Evolutionary conservation across 2,888 invertebrate species (phyloP), one percentile per base, ranked within the genome.

Genomic region (Pseudococcus viburni): DNA sequence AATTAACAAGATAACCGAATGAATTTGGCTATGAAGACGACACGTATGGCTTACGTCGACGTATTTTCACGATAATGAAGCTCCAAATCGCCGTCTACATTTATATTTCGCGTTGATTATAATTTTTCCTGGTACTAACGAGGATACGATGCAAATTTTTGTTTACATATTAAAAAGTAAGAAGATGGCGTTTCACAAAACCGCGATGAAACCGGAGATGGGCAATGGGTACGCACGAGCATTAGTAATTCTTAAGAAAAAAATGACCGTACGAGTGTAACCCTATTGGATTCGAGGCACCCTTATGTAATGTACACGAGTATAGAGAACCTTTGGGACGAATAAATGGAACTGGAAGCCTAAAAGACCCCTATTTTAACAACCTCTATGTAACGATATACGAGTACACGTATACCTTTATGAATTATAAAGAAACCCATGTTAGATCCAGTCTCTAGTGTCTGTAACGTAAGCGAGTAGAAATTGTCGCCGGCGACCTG

Each of bases 161-260:
- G 55, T 55, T 55, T 55, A 55, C 55, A 42, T 42, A 42, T 42
- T 42, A 55, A 55, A 51, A 0, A 55, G 6, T 33, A 15, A 1
- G 51, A 51, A 51, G 51, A 15, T 51, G 51, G 51, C 51, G 15
- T 51, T 26, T 26, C 3, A 68, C 4, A 8, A 68, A 26, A 68
- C 68, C 26, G 22, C n/a, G 64, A 64, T 42, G 42, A 64, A 64
- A 64, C 64, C 19, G 5, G 51, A 15, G 15, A 15, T 51, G 51
- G 51, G 51, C 12, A n/a, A 64, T 26, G 22, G 11, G 12, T 68
- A 22, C 68, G 68, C 68, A 68, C 26, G 11, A 55, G 55, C 68
- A 68, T 68, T 68, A 68, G 68, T 68, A 68, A 68, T 68, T 68
- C 68, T 68, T 68, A 68, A 68, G 68, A 68, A 68, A 64, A 22